Percentiles rank a stretch among this genome's conserved stretches.
Conservation (phyloP, 2,113 vertebrate species). For the Elaphurus davidianus region DNA sequence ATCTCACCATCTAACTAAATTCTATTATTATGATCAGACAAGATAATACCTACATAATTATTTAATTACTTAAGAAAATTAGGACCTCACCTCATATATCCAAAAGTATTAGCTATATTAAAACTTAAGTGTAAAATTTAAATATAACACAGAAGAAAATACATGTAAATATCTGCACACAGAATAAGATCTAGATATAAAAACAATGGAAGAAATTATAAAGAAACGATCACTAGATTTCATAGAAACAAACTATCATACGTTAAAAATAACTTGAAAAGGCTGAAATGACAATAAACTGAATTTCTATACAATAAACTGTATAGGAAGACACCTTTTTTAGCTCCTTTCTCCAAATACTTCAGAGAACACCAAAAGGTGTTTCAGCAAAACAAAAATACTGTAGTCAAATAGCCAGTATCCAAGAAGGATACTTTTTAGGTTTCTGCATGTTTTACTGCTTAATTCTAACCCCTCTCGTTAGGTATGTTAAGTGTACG, state of each 20-base stretch:
- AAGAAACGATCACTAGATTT: neutral
- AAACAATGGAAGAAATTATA: neutral
- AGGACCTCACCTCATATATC: neutral
- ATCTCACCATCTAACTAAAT: neutral
- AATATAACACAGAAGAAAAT: neutral
- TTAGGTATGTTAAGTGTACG: neutral
- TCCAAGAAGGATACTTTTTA: neutral
- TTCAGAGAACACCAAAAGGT: neutral
- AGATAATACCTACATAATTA: neutral
- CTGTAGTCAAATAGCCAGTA: neutral
- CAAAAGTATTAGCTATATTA: neutral
- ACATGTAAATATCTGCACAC: neutral
- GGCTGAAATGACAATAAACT: neutral
- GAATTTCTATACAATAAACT: neutral
- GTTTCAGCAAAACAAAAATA: neutral
- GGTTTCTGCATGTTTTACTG: neutral
- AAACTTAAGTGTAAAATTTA: neutral
- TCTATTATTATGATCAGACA: neutral
- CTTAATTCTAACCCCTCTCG: neutral
- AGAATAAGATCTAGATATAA: neutral
- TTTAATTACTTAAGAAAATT: neutral
- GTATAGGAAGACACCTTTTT: neutral
- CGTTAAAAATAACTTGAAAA: neutral
- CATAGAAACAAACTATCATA: neutral
- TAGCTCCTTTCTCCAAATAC: neutral